These are phyloP conservation scores for Megalops atlanticus DNA, from an alignment of 2,113 vertebrate species.

Conservation along the genomic window DNA sequence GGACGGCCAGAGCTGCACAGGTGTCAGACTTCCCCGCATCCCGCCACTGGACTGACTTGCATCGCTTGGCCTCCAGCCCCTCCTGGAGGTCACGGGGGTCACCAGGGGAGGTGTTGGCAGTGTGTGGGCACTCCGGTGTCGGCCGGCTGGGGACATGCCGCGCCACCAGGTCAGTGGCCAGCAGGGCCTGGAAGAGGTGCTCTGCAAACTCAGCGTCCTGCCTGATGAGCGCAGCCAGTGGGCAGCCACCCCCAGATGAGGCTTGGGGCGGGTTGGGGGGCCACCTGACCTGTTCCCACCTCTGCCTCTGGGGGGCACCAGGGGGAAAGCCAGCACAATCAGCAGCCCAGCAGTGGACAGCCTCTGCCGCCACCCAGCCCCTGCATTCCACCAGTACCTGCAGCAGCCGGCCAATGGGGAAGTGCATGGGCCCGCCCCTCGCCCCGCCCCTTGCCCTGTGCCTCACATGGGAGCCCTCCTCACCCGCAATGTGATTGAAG, in stretches of 20 bases:
- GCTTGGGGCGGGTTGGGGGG: background rate
- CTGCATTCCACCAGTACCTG: slow-evolving; percentile 51
- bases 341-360: slow-evolving; percentile 53
- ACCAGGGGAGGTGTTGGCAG: background rate
- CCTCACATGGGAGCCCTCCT: slow-evolving; percentile 43
- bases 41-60: slow-evolving; percentile 50
- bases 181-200: slow-evolving; percentile 54
- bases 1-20: slow-evolving; percentile 49
- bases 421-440: slow-evolving; percentile 33
- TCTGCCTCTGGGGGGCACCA: background rate
- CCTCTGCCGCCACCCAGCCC: slow-evolving; percentile 48
- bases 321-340: slow-evolving; percentile 42
- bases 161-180: slow-evolving; percentile 53
- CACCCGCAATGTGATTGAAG: slow-evolving; percentile 59
- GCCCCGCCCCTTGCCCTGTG: slow-evolving; percentile 29
- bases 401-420: slow-evolving; percentile 54
- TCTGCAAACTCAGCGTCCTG: slow-evolving; percentile 54
- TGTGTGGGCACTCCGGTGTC: slow-evolving; percentile 3
- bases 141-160: slow-evolving; percentile 39
- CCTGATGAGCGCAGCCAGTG: slow-evolving; percentile 41
- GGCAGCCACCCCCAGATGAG: background rate
- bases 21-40: slow-evolving; percentile 49
- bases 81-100: background rate
- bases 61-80: slow-evolving; percentile 10
- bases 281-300: slow-evolving; percentile 28